These are phyloP conservation scores for Lordiphosa stackelbergi DNA, from an alignment of 1,140 invertebrate species.

Conservation along the genomic window DNA sequence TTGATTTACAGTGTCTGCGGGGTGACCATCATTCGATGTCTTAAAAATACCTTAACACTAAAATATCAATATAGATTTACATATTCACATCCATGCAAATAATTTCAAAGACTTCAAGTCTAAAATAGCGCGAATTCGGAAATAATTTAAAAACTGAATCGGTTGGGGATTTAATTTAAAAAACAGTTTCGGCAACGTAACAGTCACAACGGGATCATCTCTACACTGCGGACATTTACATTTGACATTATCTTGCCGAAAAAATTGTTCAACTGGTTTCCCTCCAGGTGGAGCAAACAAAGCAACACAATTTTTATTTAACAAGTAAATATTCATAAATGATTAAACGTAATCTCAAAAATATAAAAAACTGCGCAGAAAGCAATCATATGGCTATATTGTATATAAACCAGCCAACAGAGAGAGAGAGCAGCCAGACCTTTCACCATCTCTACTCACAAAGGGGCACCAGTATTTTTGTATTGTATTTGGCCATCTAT, in stretches of 20 bases:
- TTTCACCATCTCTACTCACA: conserved; percentile 50
- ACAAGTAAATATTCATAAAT: conserved; percentile 41
- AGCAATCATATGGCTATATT: conserved; percentile 3
- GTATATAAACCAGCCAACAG: conserved; percentile 8
- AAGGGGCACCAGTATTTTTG: conserved; percentile 31
- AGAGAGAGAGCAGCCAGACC: conserved; percentile 8
- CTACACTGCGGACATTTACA: conserved; percentile 3
- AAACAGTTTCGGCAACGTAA: no score
- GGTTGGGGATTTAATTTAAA: no score
- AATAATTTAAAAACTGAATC: no score
- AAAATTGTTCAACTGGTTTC: conserved; percentile 15
- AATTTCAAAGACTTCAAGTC: no score
- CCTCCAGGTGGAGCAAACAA: conserved; percentile 39
- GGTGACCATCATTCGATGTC: no score
- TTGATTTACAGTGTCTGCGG: no score
- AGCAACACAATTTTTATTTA: conserved; percentile 29
- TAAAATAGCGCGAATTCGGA: no score
- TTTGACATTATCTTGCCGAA: conserved; percentile 11
- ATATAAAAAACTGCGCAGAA: conserved; percentile 45
- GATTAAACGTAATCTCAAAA: conserved; percentile 40
- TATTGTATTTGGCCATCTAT: conserved; percentile 44
- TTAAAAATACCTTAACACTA: no score
- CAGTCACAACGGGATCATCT: not conserved
- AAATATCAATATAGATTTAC: no score
- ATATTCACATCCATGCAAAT: no score